Evolutionary conservation across 2,888 invertebrate species (phyloP).

Genomic region (Drosophila picticornis): DNA sequence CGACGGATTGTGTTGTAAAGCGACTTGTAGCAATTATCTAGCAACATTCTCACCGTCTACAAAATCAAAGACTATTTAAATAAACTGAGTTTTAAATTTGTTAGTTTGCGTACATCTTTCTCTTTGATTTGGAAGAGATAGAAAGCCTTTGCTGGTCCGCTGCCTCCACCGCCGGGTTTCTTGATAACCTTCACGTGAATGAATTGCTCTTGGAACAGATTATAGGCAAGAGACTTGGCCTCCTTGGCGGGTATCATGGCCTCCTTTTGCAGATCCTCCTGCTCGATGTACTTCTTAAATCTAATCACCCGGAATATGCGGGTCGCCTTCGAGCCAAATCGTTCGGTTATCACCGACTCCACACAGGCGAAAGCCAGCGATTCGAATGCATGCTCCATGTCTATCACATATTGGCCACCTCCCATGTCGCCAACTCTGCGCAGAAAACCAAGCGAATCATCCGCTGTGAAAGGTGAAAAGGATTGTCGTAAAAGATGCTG

Average conservation of each 20-base stretch:
- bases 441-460: conserved; percentile 92
- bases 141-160: conserved; percentile 92
- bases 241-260: conserved; percentile 98
- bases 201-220: conserved; percentile 90
- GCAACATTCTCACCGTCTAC: conserved; percentile 89
- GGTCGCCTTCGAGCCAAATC: conserved; percentile 93
- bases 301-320: conserved; percentile 95
- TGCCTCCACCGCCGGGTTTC: conserved; percentile 89
- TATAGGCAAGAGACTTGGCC: conserved; percentile 94
- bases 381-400: conserved; percentile 89
- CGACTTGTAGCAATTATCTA: conserved; percentile 90
- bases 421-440: conserved; percentile 91
- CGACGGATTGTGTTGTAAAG: conserved; percentile 89
- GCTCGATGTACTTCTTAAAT: conserved; percentile 93
- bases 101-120: conserved; percentile 85
- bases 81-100: rapidly evolving
- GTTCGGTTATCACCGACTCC: conserved; percentile 93
- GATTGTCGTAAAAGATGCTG: neutral
- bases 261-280: conserved; percentile 95
- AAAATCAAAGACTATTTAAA: conserved; percentile 51
- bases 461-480: conserved; percentile 86
- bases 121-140: conserved; percentile 91
- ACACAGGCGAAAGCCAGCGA: conserved; percentile 89
- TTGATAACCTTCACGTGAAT: conserved; percentile 88
- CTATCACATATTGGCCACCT: conserved; percentile 93